Evolutionary conservation across 2,113 vertebrate species (phyloP).

Genomic region (Hypomesus transpacificus): DNA sequence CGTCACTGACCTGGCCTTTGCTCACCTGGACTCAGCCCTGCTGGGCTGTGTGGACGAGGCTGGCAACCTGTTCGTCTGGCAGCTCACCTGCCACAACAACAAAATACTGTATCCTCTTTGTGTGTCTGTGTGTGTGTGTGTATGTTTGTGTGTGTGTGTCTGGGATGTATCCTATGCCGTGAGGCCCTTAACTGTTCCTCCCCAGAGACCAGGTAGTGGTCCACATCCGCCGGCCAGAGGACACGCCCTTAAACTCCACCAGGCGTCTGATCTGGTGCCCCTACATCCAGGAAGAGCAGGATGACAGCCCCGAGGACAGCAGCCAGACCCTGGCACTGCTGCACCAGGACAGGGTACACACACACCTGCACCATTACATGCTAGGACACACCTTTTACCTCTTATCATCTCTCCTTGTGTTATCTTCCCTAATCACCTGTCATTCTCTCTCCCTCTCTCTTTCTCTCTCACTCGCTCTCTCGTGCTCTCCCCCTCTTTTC

Average conservation of each 20-base stretch:
- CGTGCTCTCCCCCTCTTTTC: neutral
- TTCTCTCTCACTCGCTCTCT: constrained; percentile 5
- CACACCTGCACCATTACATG: neutral
- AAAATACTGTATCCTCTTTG: constrained; percentile 90
- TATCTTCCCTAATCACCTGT: neutral
- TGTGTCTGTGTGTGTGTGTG: neutral
- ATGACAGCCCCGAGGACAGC: constrained; percentile 84
- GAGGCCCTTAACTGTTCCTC: constrained; percentile 64
- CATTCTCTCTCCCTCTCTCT: neutral
- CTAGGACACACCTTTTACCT: neutral
- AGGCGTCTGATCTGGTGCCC: constrained; percentile 97
- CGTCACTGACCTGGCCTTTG: constrained; percentile 92
- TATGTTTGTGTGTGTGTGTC: neutral
- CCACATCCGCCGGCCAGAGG: constrained; percentile 83
- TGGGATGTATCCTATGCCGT: neutral
- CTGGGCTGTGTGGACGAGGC: constrained; percentile 94
- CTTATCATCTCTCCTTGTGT: neutral
- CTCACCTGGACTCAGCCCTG: constrained; percentile 92
- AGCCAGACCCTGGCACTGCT: constrained; percentile 89
- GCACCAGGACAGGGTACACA: constrained; percentile 87
- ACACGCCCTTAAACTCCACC: constrained; percentile 80
- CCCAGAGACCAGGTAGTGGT: constrained; percentile 89
- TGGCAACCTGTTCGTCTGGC: constrained; percentile 94
- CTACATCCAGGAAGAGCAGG: constrained; percentile 90
- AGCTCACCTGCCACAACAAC: constrained; percentile 81